Evolutionary conservation across 2,113 vertebrate species (phyloP).

Genomic region (Rhabdomys dilectus): DNA sequence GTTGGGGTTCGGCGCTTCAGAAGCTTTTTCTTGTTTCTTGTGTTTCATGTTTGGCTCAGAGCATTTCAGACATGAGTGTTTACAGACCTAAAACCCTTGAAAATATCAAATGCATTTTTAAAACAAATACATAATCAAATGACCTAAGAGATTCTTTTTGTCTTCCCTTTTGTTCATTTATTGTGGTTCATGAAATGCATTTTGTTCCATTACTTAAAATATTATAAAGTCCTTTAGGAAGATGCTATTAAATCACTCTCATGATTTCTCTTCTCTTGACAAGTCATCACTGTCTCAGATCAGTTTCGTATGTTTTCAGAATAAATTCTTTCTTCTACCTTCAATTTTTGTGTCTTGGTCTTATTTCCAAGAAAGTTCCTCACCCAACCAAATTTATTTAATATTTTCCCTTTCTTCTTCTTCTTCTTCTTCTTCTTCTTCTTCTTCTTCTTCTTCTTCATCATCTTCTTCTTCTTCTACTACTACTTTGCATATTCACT

Average conservation of each 20-base stretch:
- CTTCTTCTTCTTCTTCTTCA: too few species aligned
- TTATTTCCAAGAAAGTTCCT: conserved; percentile 16
- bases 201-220: neutral
- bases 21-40: neutral
- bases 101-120: conserved; percentile 65
- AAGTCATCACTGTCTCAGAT: conserved; percentile 24
- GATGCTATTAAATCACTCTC: neutral
- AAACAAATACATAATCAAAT: conserved; percentile 68
- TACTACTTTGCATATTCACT: neutral
- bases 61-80: conserved; percentile 3
- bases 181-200: neutral
- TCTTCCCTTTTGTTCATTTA: neutral
- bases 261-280: neutral
- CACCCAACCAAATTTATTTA: neutral
- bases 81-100: conserved; percentile 44
- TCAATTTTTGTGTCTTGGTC: neutral
- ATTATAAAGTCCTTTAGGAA: conserved; percentile 17
- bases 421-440: too few species aligned
- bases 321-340: conserved; percentile 9
- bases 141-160: neutral
- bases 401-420: neutral
- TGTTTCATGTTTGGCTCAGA: neutral
- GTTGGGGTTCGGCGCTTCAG: neutral
- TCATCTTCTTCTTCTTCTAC: too few species aligned
- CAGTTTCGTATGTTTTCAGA: conserved; percentile 54